Evolutionary conservation across 2,797 vertebrate genomes (phyloP), one percentile per base, ranked within the genome.

Genomic region (Cygnus olor): DNA sequence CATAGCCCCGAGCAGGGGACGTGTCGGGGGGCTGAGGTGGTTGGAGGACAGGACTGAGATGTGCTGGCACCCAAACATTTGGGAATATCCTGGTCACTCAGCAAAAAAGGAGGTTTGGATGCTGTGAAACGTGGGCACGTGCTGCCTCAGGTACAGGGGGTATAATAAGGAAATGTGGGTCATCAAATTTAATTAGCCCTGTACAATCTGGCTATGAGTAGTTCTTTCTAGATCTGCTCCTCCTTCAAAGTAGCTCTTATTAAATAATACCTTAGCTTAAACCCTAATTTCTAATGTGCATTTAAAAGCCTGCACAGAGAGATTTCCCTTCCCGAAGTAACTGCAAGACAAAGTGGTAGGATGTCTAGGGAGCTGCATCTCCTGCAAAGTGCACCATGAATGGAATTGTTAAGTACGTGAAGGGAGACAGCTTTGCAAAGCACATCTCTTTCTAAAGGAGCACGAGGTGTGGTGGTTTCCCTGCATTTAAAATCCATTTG

Each of bases 261-360:
- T 96, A 25, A 95, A 91, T 92, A 76, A 92, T 89, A 71, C 44
- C 72, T 85, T 25, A 42, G 61, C 79, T 65, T 44, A 82, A 90
- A 45, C 61, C 2, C 5, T 90, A 1, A 2, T 76, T 90, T 76
- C 60, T 49, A 15, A 84, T 45, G 19, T 57, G 34, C 12, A 5
- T 61, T 97, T 95, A 83, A 91, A 82, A 74, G 57, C 45, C 85
- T 85, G 21, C 73, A 85, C 81, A 72, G 90, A 60, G 24, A 28
- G 7, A 17, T 7, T 80, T 88, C 12, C 34, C 20, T 58, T 88
- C 61, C 71, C 34, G 70, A 14, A 78, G 51, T 34, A 91, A 53
- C 45, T 66, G 20, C 49, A 34, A 60, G 44, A 60, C 5, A 5
- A 47, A 49, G 38, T 7, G 12, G 19, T 57, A 28, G 78, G 66